Evolutionary conservation across 2,797 vertebrate species (phyloP), one percentile per base, ranked within the genome.

Genomic region (Telmatherina bonti): DNA sequence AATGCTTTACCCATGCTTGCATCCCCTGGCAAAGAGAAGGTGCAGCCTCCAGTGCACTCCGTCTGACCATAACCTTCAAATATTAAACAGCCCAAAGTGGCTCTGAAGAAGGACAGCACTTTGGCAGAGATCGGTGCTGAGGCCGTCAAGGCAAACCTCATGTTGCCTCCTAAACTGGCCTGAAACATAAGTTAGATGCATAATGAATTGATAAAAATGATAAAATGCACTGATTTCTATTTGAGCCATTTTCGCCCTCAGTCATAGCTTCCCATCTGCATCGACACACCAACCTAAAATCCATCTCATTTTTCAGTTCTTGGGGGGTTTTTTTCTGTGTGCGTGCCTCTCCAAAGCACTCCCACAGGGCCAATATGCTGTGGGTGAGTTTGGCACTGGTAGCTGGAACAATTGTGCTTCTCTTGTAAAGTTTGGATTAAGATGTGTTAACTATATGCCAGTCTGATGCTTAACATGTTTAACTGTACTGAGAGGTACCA

Each of bases 41-140:
- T 95, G 82, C 94, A 95, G 79, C 95, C 95, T 0, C 93, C 94
- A 0, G 95, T 95, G 87, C 94, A 95, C 85, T 95, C 95, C 0
- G 95, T 95, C 85, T 95, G 95, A 9, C 95, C 95, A 1, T 95
- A 95, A 1, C 95, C 95, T 75, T 95, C 95, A 8, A 95, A 95
- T 72, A 95, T 95, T 78, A 94, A 82, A 67, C 95, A 95, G 70
- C 95, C 94, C 30, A 95, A 82, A 1, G 93, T 92, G 72, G 95
- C 95, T 73, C 95, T 86, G 74, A 95, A 93, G 88, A 95, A 95
- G 77, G 94, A 93, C 70, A 95, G 88, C 69, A 95, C 93, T 0
- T 91, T 79, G 61, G 94, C 92, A 65, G 93, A 94, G 89, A 95
- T 95, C 66, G 95, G 95, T 1, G 95, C 95, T 0, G 95, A 95